A percentile compares a stretch with the other conserved stretches of the same genome.
phyloP scores from a whole-genome alignment of 2,113 vertebrate species.

The Terrapene triunguis region DNA sequence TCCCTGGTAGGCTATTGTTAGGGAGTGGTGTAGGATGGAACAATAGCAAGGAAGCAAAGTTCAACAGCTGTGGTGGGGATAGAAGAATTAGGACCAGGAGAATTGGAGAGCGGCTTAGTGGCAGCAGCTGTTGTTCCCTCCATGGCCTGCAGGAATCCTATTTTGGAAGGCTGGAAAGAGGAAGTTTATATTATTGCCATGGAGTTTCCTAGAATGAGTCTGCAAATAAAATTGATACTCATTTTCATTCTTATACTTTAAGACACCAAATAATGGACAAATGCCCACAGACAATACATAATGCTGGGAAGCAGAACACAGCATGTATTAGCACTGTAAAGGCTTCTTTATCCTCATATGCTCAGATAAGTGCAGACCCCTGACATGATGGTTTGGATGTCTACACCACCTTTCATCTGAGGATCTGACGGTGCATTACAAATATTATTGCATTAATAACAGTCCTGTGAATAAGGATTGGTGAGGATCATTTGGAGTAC shows the following conservation, averaged over 20 bases:
- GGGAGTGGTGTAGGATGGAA: neutral
- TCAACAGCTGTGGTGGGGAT: neutral
- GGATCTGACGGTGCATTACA: neutral
- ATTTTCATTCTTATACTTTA: neutral
- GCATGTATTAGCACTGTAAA: neutral
- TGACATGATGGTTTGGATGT: neutral
- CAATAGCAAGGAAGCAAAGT: neutral
- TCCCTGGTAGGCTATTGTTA: neutral
- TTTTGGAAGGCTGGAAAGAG: neutral
- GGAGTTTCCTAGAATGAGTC: neutral
- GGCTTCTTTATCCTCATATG: neutral
- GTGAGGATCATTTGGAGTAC: neutral
- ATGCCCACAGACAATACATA: neutral
- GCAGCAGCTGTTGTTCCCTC: neutral
- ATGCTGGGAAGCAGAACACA: neutral
- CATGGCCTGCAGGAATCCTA: neutral
- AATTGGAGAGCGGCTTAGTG: neutral
- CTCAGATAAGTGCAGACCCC: neutral
- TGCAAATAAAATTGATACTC: neutral
- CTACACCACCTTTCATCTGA: neutral
- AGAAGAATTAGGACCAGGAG: neutral
- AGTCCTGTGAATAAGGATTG: neutral
- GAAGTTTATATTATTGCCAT: neutral
- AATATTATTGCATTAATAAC: neutral
- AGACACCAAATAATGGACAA: neutral